phyloP scores from a whole-genome alignment of 2,797 vertebrate species.

The Melanotaenia trifasciata region DNA sequence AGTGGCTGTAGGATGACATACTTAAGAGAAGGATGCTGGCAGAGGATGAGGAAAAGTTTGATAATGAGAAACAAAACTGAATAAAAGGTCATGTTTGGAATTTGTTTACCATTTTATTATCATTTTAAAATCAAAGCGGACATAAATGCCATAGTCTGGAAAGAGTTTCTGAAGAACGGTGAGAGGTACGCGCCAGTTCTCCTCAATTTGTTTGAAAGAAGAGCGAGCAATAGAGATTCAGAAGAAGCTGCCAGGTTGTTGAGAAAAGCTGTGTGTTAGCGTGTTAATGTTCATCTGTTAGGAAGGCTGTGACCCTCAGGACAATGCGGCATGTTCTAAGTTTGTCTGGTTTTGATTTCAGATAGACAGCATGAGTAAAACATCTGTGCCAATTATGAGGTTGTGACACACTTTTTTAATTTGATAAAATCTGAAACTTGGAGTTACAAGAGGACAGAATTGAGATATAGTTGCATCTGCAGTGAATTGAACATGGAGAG shows the following conservation, averaged over 20 bases:
- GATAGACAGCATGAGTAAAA: constrained; percentile 20
- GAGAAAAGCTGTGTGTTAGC: constrained; percentile 53
- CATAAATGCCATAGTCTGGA: constrained; percentile 74
- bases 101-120: constrained; percentile 83
- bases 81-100: constrained; percentile 69
- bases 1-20: constrained; percentile 73
- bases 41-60: constrained; percentile 58
- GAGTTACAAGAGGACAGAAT: constrained; percentile 76
- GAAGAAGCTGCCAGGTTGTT: constrained; percentile 63
- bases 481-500: constrained; percentile 18
- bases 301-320: constrained; percentile 25
- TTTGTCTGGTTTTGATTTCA: constrained; percentile 58
- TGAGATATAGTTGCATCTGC: constrained; percentile 58
- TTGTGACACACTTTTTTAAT: constrained; percentile 27
- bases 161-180: constrained; percentile 52
- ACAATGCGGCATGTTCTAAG: constrained; percentile 17
- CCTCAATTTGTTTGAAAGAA: constrained; percentile 71
- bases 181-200: constrained; percentile 56
- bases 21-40: constrained; percentile 63
- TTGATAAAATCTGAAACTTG: constrained; percentile 40
- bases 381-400: constrained; percentile 19
- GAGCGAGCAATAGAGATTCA: constrained; percentile 60
- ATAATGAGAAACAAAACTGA: constrained; percentile 78
- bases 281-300: constrained; percentile 58
- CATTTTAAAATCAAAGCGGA: constrained; percentile 72